A percentile compares a stretch with the other conserved stretches of the same genome.
Evolutionary conservation across 2,797 vertebrate species (phyloP).

Genomic region (Varecia variegata): DNA sequence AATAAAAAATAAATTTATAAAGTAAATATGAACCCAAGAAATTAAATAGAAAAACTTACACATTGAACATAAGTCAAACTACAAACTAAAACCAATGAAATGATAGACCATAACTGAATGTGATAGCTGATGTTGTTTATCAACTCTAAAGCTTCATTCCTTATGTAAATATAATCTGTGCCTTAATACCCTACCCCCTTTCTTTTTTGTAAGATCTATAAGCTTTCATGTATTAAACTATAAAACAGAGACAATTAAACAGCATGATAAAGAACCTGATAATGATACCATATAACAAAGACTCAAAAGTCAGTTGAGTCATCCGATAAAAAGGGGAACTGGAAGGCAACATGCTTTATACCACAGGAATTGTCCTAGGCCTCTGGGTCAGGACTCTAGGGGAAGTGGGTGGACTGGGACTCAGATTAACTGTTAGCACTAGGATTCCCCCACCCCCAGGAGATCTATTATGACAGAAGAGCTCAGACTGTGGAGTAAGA

Average conservation of each 20-base stretch:
- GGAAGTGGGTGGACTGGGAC: background rate
- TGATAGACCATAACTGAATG: background rate
- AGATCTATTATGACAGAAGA: background rate
- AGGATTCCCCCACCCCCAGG: background rate
- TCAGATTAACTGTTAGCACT: background rate
- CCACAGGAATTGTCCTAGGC: background rate
- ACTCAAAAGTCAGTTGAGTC: background rate
- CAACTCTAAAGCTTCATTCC: background rate
- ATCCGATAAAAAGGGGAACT: background rate
- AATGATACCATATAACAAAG: background rate
- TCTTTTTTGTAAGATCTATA: background rate
- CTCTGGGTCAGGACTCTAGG: background rate
- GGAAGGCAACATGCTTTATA: background rate
- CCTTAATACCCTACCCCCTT: background rate
- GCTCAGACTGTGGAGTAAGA: background rate
- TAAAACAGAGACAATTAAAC: background rate
- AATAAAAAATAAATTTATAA: conserved; percentile 21
- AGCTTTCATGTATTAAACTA: background rate
- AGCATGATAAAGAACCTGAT: background rate
- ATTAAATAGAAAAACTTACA: background rate
- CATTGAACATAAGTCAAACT: background rate
- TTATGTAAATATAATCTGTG: background rate
- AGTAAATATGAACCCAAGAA: background rate
- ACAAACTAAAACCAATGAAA: background rate
- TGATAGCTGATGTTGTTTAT: background rate